Evolutionary conservation across 2,113 vertebrate genomes (phyloP), one percentile per base, ranked within the genome.

Genomic region (Amphilophus citrinellus): DNA sequence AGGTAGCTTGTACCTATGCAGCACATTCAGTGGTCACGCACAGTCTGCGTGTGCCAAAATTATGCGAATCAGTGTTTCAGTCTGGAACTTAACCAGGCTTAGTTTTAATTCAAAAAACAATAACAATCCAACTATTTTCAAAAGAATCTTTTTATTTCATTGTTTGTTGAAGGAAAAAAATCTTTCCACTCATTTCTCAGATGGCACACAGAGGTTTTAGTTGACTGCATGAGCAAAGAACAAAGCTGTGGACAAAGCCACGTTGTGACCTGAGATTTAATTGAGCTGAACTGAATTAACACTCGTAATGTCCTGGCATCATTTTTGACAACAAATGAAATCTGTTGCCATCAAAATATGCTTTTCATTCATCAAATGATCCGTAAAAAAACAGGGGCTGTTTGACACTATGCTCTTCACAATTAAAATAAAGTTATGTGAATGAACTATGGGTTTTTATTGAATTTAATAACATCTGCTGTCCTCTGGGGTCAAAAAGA

Each of bases 131-230:
- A 24, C 61, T 76, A 79, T 80, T 39, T 80, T 93, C 24, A 90
- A 88, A 92, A 88, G 76, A 78, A 65, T 89, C 82, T 35, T 61
- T 81, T 63, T 90, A 84, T 79, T 27, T n/a, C 20, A 76, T 65
- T 90, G 85, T 92, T 92, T 92, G 90, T 88, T 82, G 56, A 77
- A 77, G 84, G 30, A 30, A 84, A 92, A 92, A 92, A 42, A 30
- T 17, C 53, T 86, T 82, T 76, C 71, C 60, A 83, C 39, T 92
- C 80, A 88, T 89, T 87, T 92, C 75, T 76, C 63, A 75, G 20
- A 90, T 65, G 32, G 60, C 47, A 84, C 10, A 42, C 56, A 39
- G 62, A 80, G 80, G 35, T 84, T 50, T 77, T 50, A 86, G 84
- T 80, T 86, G 61, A 83, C 37, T 80, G 66, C 86, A 84, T 10